A percentile compares a stretch with the other conserved stretches of the same genome.
These are phyloP conservation scores for Chamaea fasciata DNA, from an alignment of 2,113 vertebrate species.

Conservation along the genomic window DNA sequence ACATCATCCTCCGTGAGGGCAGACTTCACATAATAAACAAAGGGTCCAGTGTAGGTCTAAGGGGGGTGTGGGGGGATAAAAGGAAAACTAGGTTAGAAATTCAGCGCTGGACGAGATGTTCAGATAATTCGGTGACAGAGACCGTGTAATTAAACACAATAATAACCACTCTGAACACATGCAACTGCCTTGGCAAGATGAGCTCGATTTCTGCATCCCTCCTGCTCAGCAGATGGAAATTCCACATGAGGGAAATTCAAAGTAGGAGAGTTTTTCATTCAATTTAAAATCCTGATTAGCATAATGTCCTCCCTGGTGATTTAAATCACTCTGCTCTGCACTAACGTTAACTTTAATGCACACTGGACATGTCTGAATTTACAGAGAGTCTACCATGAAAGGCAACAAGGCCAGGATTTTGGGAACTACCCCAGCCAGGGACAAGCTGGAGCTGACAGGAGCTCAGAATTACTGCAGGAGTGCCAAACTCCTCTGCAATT, in stretches of 20 bases:
- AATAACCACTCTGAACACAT: neutral
- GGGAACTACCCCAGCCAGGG: neutral
- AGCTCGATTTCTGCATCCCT: neutral
- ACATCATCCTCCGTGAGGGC: conserved; percentile 86
- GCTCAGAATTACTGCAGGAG: neutral
- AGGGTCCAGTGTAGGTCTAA: conserved; percentile 96
- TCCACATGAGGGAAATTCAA: neutral
- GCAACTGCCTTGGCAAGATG: neutral
- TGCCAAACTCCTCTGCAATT: neutral
- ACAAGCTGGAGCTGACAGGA: neutral
- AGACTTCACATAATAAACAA: conserved; percentile 93
- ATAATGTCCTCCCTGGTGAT: neutral
- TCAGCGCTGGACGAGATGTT: neutral
- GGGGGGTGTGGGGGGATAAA: neutral
- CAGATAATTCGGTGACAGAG: neutral
- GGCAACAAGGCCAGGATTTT: neutral
- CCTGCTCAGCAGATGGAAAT: conserved; percentile 22
- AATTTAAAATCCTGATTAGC: neutral
- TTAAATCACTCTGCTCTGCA: neutral
- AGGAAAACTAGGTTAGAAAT: conserved; percentile 34
- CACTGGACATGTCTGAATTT: neutral
- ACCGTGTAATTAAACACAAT: neutral
- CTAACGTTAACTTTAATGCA: neutral
- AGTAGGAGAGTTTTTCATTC: conserved; percentile 13
- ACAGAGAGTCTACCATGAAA: neutral